Percentiles rank a stretch among this genome's conserved stretches.
Evolutionary conservation across 2,113 vertebrate genomes (phyloP).

Genomic region (Caranx ignobilis): DNA sequence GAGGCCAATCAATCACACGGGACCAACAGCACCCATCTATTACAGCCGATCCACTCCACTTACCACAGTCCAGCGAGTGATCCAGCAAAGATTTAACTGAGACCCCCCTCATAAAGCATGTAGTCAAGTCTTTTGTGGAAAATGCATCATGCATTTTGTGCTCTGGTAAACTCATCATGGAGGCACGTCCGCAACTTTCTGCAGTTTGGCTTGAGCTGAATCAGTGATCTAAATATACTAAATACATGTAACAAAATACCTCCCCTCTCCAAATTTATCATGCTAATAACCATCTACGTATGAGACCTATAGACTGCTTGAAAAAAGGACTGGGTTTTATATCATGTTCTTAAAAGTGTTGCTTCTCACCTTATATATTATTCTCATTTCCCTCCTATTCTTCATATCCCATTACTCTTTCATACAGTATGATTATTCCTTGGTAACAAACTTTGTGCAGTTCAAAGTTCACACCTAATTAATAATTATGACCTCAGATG

Average conservation of each 20-base stretch:
- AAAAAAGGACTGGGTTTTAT: not conserved
- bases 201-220: not conserved
- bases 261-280: not conserved
- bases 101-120: constrained; percentile 34
- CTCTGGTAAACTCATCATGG: constrained; percentile 12
- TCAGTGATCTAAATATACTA: constrained; percentile 4
- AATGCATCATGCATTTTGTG: constrained; percentile 17
- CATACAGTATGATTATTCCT: not conserved
- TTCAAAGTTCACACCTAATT: constrained; percentile 33
- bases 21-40: constrained; percentile 50
- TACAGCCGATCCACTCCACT: constrained; percentile 63
- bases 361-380: not conserved
- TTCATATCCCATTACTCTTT: not conserved
- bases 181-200: not conserved
- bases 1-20: constrained; percentile 60
- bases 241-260: not conserved
- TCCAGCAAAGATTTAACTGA: constrained; percentile 37
- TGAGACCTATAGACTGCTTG: not conserved
- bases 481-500: constrained; percentile 31
- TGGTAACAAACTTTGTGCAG: constrained; percentile 8
- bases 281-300: not conserved
- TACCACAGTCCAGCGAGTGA: constrained; percentile 41
- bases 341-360: constrained; percentile 4
- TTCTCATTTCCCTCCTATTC: not conserved
- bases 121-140: constrained; percentile 19